These are phyloP conservation scores for Oscheius sp. DNA, from an alignment of 2,888 invertebrate species.

Conservation along the genomic window DNA sequence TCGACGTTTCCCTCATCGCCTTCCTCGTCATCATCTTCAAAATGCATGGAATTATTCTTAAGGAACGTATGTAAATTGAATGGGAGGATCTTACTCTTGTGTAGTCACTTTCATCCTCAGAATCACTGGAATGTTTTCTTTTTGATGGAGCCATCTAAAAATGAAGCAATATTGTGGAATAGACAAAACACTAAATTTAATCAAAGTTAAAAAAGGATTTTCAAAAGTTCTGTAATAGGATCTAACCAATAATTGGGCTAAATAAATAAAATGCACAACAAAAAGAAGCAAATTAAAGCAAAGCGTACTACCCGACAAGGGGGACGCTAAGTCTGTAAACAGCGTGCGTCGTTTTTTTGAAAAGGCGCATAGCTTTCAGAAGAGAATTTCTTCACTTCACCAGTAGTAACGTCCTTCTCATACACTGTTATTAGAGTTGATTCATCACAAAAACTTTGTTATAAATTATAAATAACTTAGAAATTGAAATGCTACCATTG, in stretches of 20 bases:
- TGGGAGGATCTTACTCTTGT: neutral
- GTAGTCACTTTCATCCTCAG: neutral
- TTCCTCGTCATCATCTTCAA: neutral
- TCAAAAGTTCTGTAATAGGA: no score
- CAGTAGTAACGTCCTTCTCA: neutral
- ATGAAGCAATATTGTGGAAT: conserved; percentile 6
- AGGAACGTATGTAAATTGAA: neutral
- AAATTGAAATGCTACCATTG: no score
- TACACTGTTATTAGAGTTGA: no score
- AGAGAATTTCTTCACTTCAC: neutral
- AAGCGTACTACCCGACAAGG: no score
- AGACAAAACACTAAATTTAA: neutral
- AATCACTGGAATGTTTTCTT: neutral
- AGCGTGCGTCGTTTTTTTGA: neutral
- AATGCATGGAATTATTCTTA: conserved; percentile 5
- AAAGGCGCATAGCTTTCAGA: neutral
- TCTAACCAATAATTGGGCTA: neutral
- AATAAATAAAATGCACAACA: neutral
- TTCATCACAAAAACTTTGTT: no score
- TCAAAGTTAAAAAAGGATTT: neutral
- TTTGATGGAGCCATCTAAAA: neutral
- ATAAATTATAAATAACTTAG: no score
- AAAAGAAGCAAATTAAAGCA: neutral
- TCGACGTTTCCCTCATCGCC: neutral
- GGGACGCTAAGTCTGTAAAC: conserved; percentile 16